Percentiles rank a stretch among this genome's conserved stretches.
phyloP scores from a whole-genome alignment of 1,140 invertebrate genomes.

The Drosophila truncata region DNA sequence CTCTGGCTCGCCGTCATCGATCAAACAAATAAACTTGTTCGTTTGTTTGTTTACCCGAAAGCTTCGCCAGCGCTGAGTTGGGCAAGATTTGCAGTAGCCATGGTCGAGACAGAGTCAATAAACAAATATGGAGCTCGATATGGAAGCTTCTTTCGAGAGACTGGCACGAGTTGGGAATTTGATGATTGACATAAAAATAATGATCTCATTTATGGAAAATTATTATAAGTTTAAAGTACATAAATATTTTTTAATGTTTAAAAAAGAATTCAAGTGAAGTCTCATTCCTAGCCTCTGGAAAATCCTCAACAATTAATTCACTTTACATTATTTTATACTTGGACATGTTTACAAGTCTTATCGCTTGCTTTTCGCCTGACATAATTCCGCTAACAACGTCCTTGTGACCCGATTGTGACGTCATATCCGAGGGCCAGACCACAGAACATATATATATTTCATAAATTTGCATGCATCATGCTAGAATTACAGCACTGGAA shows the following conservation, averaged over 20 bases:
- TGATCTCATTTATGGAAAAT: background rate
- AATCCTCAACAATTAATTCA: no score
- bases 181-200: conserved; percentile 1
- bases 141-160: background rate
- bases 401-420: conserved; percentile 23
- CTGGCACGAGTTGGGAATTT: conserved; percentile 40
- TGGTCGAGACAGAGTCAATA: conserved; percentile 38
- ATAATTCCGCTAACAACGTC: conserved; percentile 29
- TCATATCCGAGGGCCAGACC: conserved; percentile 48
- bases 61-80: conserved; percentile 32
- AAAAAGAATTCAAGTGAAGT: background rate
- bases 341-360: conserved; percentile 12
- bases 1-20: background rate
- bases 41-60: conserved; percentile 59
- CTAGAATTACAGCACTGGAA: conserved; percentile 58
- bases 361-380: conserved; percentile 45
- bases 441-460: conserved; percentile 45
- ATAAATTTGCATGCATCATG: conserved; percentile 67
- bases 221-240: background rate
- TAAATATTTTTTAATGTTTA: background rate
- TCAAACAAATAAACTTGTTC: conserved; percentile 69
- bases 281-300: no score
- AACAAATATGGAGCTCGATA: conserved; percentile 36
- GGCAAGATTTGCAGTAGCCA: conserved; percentile 41
- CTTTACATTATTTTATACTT: no score